Evolutionary conservation across 1,140 invertebrate species (phyloP).

Genomic region (Psix sp.): DNA sequence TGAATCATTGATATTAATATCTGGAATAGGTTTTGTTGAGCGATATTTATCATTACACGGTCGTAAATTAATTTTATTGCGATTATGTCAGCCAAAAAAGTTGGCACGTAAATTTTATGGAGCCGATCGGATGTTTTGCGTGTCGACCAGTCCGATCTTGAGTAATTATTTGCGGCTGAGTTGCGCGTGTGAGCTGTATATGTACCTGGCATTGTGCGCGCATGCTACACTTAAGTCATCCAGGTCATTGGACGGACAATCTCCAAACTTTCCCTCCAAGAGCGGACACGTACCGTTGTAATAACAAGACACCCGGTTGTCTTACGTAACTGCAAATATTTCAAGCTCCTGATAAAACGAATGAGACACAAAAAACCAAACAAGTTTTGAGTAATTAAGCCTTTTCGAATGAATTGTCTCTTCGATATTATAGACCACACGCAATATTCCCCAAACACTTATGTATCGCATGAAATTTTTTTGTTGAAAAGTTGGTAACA

Average conservation of each 20-base stretch:
- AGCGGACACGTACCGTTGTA: constrained; percentile 58
- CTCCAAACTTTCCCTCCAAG: constrained; percentile 63
- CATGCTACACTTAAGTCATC: constrained; percentile 57
- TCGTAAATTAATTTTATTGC: too few relatives aligned
- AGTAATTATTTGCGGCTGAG: constrained; percentile 50
- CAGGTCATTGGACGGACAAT: constrained; percentile 60
- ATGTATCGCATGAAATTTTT: too few relatives aligned
- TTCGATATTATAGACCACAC: too few relatives aligned
- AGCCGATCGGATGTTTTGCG: constrained; percentile 40
- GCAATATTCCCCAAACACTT: too few relatives aligned
- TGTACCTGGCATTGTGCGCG: constrained; percentile 47
- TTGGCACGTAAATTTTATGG: constrained; percentile 39
- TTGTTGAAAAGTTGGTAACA: too few relatives aligned
- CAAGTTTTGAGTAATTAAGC: constrained; percentile 27
- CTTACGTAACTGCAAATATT: constrained; percentile 58
- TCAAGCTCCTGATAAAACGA: constrained; percentile 46
- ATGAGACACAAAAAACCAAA: constrained; percentile 39
- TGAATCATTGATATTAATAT: too few relatives aligned
- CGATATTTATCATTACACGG: too few relatives aligned
- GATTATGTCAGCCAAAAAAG: constrained; percentile 10
- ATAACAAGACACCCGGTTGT: constrained; percentile 39
- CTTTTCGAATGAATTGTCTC: constrained; percentile 39
- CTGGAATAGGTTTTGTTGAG: too few relatives aligned
- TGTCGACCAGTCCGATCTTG: constrained; percentile 50
- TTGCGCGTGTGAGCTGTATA: constrained; percentile 33